Percentiles rank a stretch among this genome's conserved stretches.
These are phyloP conservation scores for Synchiropus splendidus DNA, from an alignment of 2,113 vertebrate genomes.

Conservation along the genomic window DNA sequence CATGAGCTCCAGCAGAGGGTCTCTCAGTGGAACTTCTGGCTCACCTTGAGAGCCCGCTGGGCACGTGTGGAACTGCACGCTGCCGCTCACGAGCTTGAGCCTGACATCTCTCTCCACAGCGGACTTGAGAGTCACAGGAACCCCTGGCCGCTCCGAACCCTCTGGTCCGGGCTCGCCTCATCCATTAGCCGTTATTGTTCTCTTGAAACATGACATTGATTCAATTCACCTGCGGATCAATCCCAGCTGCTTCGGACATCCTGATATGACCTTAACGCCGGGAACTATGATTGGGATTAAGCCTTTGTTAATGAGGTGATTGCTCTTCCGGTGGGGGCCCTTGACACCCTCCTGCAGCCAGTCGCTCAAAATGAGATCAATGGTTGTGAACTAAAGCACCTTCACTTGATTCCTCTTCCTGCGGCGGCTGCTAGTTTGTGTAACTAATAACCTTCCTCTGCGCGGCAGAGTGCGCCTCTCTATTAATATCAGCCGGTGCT, in stretches of 20 bases:
- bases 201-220: constrained; percentile 99
- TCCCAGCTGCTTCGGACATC: constrained; percentile 99
- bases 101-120: constrained; percentile 85
- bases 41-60: too few relatives aligned
- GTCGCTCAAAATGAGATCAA: constrained; percentile 97
- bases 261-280: constrained; percentile 99
- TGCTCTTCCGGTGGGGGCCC: constrained; percentile 80
- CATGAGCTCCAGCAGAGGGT: too few relatives aligned
- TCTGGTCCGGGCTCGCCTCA: constrained; percentile 80
- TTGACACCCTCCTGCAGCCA: constrained; percentile 72
- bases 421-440: constrained; percentile 93
- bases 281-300: constrained; percentile 99
- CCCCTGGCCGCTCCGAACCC: constrained; percentile 78
- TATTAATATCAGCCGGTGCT: constrained; percentile 96
- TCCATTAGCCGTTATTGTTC: constrained; percentile 99
- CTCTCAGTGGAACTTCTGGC: too few relatives aligned
- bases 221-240: constrained; percentile 99
- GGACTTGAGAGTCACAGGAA: constrained; percentile 89
- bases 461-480: constrained; percentile 79
- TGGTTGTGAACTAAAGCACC: constrained; percentile 93
- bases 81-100: constrained; percentile 82
- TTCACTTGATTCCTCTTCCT: constrained; percentile 87
- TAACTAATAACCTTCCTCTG: constrained; percentile 82
- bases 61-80: too few relatives aligned
- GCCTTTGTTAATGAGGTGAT: constrained; percentile 99